These are phyloP conservation scores for Morone saxatilis DNA, from an alignment of 2,113 vertebrate genomes.

Conservation along the genomic window DNA sequence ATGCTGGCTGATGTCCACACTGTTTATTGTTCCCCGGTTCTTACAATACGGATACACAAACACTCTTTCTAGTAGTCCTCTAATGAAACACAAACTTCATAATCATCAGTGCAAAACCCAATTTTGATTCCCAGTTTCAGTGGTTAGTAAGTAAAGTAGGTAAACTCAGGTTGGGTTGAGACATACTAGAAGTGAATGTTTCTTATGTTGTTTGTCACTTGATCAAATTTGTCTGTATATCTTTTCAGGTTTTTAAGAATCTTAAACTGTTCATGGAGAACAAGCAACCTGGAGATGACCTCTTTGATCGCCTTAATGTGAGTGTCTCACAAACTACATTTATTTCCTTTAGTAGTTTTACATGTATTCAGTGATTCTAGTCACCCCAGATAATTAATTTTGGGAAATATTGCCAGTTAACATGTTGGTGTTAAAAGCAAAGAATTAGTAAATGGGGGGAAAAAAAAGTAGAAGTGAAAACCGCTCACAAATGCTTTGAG, in stretches of 20 bases:
- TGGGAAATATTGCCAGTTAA: neutral
- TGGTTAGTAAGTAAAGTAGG: neutral
- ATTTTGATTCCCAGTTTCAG: neutral
- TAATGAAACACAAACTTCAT: neutral
- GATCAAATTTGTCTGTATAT: slow-evolving; percentile 15
- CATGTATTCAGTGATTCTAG: neutral
- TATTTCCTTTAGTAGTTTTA: neutral
- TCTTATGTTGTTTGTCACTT: neutral
- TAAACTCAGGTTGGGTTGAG: neutral
- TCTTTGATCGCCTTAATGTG: slow-evolving; percentile 84
- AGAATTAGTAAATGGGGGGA: neutral
- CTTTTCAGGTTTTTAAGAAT: slow-evolving; percentile 88
- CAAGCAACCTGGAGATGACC: slow-evolving; percentile 83
- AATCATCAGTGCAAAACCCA: too few species aligned
- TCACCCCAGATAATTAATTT: neutral
- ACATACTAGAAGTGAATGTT: neutral
- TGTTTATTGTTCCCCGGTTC: neutral
- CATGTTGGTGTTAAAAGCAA: neutral
- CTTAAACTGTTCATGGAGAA: slow-evolving; percentile 85
- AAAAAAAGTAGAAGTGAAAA: neutral
- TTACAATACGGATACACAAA: neutral
- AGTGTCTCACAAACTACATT: slow-evolving; percentile 42
- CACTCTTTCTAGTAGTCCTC: neutral
- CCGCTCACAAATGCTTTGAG: neutral
- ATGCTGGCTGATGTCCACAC: neutral